Conservation (phyloP, 2,888 invertebrate species). For the Morpho deidamia region DNA sequence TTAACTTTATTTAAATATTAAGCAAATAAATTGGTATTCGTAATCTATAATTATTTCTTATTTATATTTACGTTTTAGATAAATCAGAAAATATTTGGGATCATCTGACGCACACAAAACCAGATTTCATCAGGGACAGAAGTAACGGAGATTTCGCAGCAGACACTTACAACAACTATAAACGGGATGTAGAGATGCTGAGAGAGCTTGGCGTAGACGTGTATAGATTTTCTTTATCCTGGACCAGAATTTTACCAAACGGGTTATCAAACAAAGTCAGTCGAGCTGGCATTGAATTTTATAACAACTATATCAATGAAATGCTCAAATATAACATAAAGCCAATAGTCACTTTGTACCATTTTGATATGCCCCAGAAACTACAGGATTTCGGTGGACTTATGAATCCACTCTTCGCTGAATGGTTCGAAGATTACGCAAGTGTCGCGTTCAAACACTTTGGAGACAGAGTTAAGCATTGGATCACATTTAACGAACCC, state of each 20-base stretch:
- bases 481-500: constrained; percentile 80
- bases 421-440: constrained; percentile 72
- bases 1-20: too few species aligned
- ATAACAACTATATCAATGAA: constrained; percentile 80
- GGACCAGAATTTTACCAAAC: constrained; percentile 80
- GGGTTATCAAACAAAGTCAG: constrained; percentile 73
- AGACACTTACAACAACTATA: constrained; percentile 79
- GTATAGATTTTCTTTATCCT: constrained; percentile 78
- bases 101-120: constrained; percentile 41
- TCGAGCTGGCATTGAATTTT: constrained; percentile 79
- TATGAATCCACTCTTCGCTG: constrained; percentile 50
- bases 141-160: constrained; percentile 77
- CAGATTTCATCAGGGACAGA: constrained; percentile 35
- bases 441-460: constrained; percentile 54
- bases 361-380: constrained; percentile 74
- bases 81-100: constrained; percentile 55
- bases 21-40: too few species aligned
- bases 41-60: too few species aligned
- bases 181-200: constrained; percentile 73
- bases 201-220: constrained; percentile 60
- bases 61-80: constrained; percentile 34
- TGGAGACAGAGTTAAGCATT: constrained; percentile 70
- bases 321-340: constrained; percentile 78
- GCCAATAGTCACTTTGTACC: constrained; percentile 78
- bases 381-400: constrained; percentile 77